A percentile compares a stretch with the other conserved stretches of the same genome.
Evolutionary conservation across 2,888 invertebrate genomes (phyloP).

Genomic region (Gonocerus acuteangulatus): DNA sequence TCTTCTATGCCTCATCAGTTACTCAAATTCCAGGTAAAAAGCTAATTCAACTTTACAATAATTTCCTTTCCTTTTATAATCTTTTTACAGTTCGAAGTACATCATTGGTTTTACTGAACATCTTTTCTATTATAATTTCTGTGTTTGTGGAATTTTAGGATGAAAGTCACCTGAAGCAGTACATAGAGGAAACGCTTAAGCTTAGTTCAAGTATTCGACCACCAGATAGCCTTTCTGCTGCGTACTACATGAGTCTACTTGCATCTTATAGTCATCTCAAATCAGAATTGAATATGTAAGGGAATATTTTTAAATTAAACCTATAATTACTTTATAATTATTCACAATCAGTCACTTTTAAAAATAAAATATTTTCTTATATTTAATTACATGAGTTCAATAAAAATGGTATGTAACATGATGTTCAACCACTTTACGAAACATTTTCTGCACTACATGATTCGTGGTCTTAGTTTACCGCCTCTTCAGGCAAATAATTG

Average conservation of each 20-base stretch:
- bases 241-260: constrained; percentile 54
- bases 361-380: background rate
- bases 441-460: too few species aligned
- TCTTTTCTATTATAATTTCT: too few species aligned
- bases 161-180: constrained; percentile 22
- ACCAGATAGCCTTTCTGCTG: constrained; percentile 65
- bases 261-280: constrained; percentile 30
- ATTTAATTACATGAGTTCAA: background rate
- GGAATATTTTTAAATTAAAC: background rate
- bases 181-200: constrained; percentile 41
- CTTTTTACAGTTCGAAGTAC: too few species aligned
- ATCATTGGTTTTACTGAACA: too few species aligned
- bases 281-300: background rate
- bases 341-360: too few species aligned
- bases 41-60: too few species aligned
- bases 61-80: too few species aligned
- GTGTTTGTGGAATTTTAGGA: constrained; percentile 11
- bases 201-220: constrained; percentile 64
- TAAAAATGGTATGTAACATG: too few species aligned
- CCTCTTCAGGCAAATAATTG: too few species aligned
- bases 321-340: too few species aligned
- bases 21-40: constrained; percentile 38
- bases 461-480: too few species aligned
- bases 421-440: too few species aligned
- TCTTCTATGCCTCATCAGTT: constrained; percentile 33